Base-by-base conservation (phyloP, 1,140 invertebrate genomes). In the Drosophila nasuta region DNA sequence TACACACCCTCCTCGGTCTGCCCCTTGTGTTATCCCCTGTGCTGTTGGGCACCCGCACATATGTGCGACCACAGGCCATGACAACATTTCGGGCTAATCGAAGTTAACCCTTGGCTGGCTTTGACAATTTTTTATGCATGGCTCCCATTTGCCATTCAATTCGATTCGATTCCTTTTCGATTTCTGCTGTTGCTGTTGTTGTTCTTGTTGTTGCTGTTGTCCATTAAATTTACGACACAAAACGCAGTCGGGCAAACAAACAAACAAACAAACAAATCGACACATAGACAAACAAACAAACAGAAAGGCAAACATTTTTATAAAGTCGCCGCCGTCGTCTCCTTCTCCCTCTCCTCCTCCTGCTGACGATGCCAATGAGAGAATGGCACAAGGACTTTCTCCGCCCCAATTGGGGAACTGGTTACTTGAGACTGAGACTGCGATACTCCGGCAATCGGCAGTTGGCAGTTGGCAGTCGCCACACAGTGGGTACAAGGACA, bases 151-250 rank as follows among this genome's bases (percentile, higher is more conserved):
- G 85, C 83, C 80, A 89, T 88, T 89, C 80, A 88, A 89, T 85
- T 81, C 85, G 77, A 73, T 89, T 83, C 85, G 85, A 89, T 88
- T 88, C 85, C 68, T 74, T 89, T 65, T 56, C 51, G 51, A 65
- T 56, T 65, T 35, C 25, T 46, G 63, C 15, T 57, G 56, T 51
- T 54, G 11, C 13, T 79, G 58, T 13, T 73, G 51, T 30, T 72
- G 13, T 45, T 65, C 51, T 74, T 81, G 67, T 15, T 69, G 65
- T 77, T 81, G 67, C 20, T 70, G 65, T 69, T 83, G 86, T 70
- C 85, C 85, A 89, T 89, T 89, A 89, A 89, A 89, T 89, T 89
- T 89, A 85, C 85, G 85, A 87, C 81, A 85, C 81, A 89, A 83
- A 88, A 88, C 77, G 83, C 83, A 87, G 81, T 77, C 77, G 81